These are phyloP conservation scores for Parasteatoda lunata DNA, from an alignment of 2,888 invertebrate genomes.

Conservation along the genomic window DNA sequence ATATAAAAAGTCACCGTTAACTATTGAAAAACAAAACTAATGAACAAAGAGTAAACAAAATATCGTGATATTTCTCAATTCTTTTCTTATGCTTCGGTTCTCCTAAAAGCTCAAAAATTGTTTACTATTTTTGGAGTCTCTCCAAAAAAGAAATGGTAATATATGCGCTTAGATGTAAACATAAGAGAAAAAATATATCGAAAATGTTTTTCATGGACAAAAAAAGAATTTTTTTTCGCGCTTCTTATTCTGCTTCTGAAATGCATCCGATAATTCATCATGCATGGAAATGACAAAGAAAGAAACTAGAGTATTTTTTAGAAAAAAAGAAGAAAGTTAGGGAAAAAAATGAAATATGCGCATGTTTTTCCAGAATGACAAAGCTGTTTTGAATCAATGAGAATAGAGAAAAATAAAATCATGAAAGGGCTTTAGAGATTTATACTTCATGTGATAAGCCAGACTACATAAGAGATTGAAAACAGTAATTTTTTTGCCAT, in stretches of 20 bases:
- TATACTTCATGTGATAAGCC: no score
- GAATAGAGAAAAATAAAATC: no score
- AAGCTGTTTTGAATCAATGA: no score
- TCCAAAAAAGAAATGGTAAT: neutral
- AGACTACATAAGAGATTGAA: no score
- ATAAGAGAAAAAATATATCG: neutral
- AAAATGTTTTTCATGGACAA: neutral
- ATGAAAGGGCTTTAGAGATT: no score
- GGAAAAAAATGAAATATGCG: neutral
- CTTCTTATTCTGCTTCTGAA: neutral
- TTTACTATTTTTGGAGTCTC: neutral
- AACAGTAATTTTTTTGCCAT: no score
- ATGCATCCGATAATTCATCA: neutral
- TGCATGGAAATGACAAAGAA: neutral
- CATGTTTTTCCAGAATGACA: neutral
- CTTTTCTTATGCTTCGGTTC: no score
- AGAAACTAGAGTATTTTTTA: neutral
- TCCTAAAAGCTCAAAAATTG: no score
- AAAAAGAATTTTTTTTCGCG: neutral
- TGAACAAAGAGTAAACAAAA: no score
- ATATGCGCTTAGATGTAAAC: neutral
- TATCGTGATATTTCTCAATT: no score
- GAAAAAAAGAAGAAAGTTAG: neutral
- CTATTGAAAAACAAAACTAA: no score
- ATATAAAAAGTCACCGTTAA: no score